These are phyloP conservation scores for Oxygymnocypris stewartii DNA, from an alignment of 2,113 vertebrate genomes.

Conservation along the genomic window DNA sequence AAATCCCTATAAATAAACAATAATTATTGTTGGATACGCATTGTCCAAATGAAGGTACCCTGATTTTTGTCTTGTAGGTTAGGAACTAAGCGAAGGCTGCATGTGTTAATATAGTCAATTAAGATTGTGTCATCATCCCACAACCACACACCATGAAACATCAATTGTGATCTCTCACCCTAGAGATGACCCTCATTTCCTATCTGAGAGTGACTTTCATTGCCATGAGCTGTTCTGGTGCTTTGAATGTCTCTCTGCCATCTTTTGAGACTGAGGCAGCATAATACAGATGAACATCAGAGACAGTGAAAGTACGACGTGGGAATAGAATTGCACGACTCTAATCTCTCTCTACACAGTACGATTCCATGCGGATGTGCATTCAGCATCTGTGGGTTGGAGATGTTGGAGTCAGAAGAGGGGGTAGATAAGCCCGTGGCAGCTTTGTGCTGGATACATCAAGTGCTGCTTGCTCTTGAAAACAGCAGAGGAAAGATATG, in stretches of 20 bases:
- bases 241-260: slow-evolving; percentile 1
- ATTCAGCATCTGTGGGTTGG: slow-evolving; percentile 4
- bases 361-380: not conserved
- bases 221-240: not conserved
- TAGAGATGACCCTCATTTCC: not conserved
- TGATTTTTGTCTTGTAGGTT: not conserved
- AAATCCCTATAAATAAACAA: no score
- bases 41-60: slow-evolving; percentile 5
- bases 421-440: not conserved
- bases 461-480: not conserved
- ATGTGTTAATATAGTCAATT: slow-evolving; percentile 4
- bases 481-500: not conserved
- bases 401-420: not conserved
- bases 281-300: not conserved
- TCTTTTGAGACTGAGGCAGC: not conserved
- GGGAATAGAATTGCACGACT: not conserved
- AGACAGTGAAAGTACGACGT: not conserved
- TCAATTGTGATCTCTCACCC: not conserved
- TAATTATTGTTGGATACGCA: no score
- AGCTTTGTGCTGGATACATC: not conserved
- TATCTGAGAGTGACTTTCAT: not conserved
- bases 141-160: not conserved
- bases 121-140: slow-evolving; percentile 1
- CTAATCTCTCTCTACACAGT: not conserved
- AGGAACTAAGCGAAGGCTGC: slow-evolving; percentile 1